These are phyloP conservation scores for Oreocharis arfaki DNA, from an alignment of 2,113 vertebrate genomes.

Conservation along the genomic window DNA sequence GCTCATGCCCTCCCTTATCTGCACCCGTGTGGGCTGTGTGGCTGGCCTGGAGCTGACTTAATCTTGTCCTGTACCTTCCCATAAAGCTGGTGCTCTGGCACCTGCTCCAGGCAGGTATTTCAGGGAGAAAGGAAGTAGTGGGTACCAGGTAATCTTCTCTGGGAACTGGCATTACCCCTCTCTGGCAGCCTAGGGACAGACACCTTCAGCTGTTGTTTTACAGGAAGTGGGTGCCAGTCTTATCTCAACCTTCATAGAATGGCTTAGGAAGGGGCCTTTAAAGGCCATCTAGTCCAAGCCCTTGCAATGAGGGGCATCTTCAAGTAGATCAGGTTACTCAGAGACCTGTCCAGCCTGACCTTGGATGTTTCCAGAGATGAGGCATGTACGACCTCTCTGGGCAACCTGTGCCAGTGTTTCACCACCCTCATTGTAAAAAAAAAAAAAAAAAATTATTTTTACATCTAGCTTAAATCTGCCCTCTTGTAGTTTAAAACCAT, in stretches of 20 bases:
- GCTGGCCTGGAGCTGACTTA: background rate
- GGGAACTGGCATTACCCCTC: background rate
- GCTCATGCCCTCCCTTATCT: background rate
- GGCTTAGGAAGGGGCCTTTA: background rate
- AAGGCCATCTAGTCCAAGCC: background rate
- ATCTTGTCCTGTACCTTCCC: background rate
- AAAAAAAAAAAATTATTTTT: background rate
- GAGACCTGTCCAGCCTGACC: background rate
- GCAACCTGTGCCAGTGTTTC: background rate
- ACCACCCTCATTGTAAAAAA: background rate
- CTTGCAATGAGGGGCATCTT: background rate
- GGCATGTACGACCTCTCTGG: background rate
- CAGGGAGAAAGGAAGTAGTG: background rate
- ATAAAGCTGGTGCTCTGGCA: background rate
- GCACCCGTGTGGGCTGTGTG: rapidly evolving
- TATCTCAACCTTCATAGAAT: background rate
- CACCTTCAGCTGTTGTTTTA: background rate
- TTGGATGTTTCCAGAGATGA: background rate
- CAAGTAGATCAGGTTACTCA: background rate
- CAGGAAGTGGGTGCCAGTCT: background rate
- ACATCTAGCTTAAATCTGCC: background rate
- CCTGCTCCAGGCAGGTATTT: background rate
- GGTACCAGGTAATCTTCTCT: background rate
- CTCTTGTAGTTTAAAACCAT: background rate
- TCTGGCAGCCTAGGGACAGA: background rate